A percentile compares a stretch with the other conserved stretches of the same genome.
Evolutionary conservation across 2,113 vertebrate species (phyloP).

Genomic region (Gymnobelideus leadbeateri): DNA sequence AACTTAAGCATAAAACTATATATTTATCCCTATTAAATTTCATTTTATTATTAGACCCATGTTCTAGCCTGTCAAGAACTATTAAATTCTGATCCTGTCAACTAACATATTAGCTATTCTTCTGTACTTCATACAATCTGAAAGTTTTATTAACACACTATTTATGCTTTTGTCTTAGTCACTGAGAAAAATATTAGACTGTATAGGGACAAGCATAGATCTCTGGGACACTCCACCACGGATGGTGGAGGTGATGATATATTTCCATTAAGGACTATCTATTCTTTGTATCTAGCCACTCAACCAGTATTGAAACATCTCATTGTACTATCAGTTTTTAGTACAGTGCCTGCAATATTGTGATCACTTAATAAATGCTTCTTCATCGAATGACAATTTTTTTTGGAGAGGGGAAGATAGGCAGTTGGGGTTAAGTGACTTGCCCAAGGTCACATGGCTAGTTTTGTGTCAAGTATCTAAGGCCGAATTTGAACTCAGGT

Average conservation of each 20-base stretch:
- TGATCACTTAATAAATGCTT: not conserved
- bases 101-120: not conserved
- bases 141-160: not conserved
- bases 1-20: not conserved
- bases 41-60: not conserved
- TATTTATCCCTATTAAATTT: not conserved
- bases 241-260: not conserved
- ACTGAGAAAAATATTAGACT: not conserved
- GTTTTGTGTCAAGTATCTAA: too few relatives aligned
- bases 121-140: not conserved
- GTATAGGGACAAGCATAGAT: not conserved
- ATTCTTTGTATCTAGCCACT: not conserved
- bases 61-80: not conserved
- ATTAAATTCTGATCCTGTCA: not conserved
- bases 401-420: too few relatives aligned
- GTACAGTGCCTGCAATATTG: not conserved
- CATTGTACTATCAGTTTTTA: not conserved
- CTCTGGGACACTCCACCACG: not conserved
- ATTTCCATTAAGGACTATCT: not conserved
- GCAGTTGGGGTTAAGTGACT: too few relatives aligned
- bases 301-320: not conserved
- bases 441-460: too few relatives aligned
- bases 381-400: not conserved
- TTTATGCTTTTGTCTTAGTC: not conserved
- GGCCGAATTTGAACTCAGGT: too few relatives aligned